A percentile compares a stretch with the other conserved stretches of the same genome.
These are phyloP conservation scores for Scaptodrosophila latifasciaeformis DNA, from an alignment of 2,888 invertebrate species.

Conservation along the genomic window DNA sequence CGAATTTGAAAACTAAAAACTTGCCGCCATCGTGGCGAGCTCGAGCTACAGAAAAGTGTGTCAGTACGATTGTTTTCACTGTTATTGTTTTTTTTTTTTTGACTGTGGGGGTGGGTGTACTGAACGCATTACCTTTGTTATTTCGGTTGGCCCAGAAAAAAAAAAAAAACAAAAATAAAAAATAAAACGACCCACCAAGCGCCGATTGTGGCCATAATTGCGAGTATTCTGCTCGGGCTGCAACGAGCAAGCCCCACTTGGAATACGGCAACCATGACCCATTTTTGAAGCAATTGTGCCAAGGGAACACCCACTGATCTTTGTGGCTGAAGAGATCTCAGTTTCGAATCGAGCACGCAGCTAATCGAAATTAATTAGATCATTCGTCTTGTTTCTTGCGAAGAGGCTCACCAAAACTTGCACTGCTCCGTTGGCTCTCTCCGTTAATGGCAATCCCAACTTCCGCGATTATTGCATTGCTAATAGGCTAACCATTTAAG, in stretches of 20 bases:
- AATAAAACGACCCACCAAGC: slow-evolving; percentile 3
- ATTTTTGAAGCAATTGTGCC: slow-evolving; percentile 25
- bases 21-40: slow-evolving; percentile 20
- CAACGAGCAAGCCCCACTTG: neutral
- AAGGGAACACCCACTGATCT: slow-evolving; percentile 56
- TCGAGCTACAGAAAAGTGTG: slow-evolving; percentile 42
- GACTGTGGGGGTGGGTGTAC: slow-evolving; percentile 40
- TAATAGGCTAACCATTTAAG: slow-evolving; percentile 35
- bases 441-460: too few relatives aligned
- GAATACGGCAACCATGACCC: slow-evolving; percentile 50
- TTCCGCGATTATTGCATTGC: slow-evolving; percentile 31
- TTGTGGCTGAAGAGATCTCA: slow-evolving; percentile 15
- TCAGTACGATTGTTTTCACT: slow-evolving; percentile 25
- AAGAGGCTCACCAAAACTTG: too few relatives aligned
- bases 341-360: slow-evolving; percentile 29
- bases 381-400: too few relatives aligned
- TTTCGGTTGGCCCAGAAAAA: too few relatives aligned
- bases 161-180: neutral
- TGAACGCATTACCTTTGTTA: slow-evolving; percentile 45
- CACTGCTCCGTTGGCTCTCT: too few relatives aligned
- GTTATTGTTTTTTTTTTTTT: too few relatives aligned
- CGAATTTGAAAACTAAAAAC: slow-evolving; percentile 10
- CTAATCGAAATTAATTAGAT: slow-evolving; percentile 39
- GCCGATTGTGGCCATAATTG: slow-evolving; percentile 20
- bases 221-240: too few relatives aligned